These are phyloP conservation scores for Prionailurus bengalensis DNA, from an alignment of 2,113 vertebrate genomes.

Conservation along the genomic window DNA sequence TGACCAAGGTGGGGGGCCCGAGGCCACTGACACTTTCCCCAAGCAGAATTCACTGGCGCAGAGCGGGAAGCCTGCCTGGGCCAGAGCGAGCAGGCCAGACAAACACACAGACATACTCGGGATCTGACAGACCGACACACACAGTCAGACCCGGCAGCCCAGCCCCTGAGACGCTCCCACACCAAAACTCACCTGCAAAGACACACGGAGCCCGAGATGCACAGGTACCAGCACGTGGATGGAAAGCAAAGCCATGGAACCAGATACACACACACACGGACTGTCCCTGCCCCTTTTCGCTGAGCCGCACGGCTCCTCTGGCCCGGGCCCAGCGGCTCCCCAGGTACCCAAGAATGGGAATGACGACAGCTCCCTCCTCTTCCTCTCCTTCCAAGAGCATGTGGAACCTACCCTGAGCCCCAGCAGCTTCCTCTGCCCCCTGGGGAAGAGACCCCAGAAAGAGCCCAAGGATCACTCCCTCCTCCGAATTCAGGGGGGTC, in stretches of 20 bases:
- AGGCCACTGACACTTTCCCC: not conserved
- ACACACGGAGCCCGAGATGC: not conserved
- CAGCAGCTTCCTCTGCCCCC: conserved; percentile 2
- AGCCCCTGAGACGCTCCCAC: not conserved
- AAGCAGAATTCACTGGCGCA: not conserved
- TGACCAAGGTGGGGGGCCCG: not conserved
- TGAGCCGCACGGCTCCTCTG: not conserved
- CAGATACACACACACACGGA: not conserved
- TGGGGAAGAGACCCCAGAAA: conserved; percentile 73
- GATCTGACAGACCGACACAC: not conserved
- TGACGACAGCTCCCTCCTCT: not conserved
- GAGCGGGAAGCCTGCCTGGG: not conserved
- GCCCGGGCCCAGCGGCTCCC: not conserved
- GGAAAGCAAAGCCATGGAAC: not conserved
- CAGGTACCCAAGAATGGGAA: not conserved
- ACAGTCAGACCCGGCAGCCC: not conserved
- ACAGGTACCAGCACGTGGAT: not conserved
- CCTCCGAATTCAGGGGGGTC: not conserved
- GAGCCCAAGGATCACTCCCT: not conserved
- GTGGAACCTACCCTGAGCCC: conserved; percentile 61
- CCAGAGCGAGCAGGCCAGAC: not conserved
- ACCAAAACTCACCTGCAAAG: not conserved
- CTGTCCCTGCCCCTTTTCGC: not conserved
- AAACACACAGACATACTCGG: not conserved
- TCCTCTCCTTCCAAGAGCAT: conserved; percentile 72